Evolutionary conservation across 1,140 invertebrate species (phyloP).

Genomic region (Hestina assimilis): DNA sequence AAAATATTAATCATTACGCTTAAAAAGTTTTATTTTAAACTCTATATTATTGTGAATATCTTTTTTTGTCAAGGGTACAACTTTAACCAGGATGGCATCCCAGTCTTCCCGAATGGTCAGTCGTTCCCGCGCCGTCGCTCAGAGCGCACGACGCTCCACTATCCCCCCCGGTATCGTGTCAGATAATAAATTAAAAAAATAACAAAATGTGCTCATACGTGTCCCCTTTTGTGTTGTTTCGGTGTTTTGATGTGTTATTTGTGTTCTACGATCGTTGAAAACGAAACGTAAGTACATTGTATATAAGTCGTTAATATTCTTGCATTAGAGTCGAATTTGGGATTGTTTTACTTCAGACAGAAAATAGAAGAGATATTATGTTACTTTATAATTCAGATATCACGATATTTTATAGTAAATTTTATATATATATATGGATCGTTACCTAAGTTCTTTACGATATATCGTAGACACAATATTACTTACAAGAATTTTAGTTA

Average conservation of each 20-base stretch:
- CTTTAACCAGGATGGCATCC: conserved; percentile 19
- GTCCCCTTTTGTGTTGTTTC: conserved; percentile 24
- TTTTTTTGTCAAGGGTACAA: conserved; percentile 1
- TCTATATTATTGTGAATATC: not conserved
- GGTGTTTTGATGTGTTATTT: conserved; percentile 30
- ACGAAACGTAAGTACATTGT: conserved; percentile 20
- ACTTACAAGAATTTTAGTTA: too few relatives aligned
- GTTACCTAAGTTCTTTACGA: too few relatives aligned
- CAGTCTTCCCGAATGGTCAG: conserved; percentile 22
- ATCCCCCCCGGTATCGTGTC: conserved; percentile 12
- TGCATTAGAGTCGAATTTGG: not conserved
- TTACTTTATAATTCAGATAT: too few relatives aligned
- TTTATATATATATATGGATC: too few relatives aligned
- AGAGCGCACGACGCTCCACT: conserved; percentile 19
- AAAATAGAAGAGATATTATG: not conserved
- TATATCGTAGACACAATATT: too few relatives aligned
- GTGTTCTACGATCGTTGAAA: conserved; percentile 7
- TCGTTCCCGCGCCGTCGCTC: conserved; percentile 22
- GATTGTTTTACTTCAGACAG: conserved; percentile 2
- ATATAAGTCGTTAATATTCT: not conserved
- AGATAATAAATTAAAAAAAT: conserved; percentile 19
- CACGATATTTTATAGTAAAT: too few relatives aligned
- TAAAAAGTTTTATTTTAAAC: not conserved
- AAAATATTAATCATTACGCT: not conserved
- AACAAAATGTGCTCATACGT: conserved; percentile 35